Conservation (phyloP, 2,888 invertebrate genomes). For the Deroplatys truncata region DNA sequence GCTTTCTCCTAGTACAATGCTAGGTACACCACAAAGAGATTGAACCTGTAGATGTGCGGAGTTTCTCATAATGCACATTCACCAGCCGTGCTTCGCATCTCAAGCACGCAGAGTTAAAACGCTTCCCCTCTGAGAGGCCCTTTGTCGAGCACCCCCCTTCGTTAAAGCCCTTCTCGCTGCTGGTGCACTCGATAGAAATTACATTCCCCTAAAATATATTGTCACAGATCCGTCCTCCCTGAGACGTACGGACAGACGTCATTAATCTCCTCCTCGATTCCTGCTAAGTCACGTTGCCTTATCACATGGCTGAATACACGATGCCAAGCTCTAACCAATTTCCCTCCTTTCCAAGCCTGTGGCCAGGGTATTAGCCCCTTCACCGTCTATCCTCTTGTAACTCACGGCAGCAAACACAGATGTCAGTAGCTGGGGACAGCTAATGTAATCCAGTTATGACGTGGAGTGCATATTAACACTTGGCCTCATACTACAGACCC, state of each 20-base stretch:
- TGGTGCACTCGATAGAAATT: background rate
- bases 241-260: background rate
- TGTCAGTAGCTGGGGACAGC: background rate
- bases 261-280: too few species aligned
- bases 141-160: background rate
- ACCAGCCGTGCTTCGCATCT: background rate
- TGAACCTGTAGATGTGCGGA: background rate
- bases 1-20: too few species aligned
- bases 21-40: too few species aligned
- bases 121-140: background rate
- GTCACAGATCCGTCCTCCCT: background rate
- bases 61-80: background rate
- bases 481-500: too few species aligned
- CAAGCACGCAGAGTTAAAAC: background rate
- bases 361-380: background rate
- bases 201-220: background rate
- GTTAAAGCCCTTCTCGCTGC: background rate
- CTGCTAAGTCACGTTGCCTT: background rate
- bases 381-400: background rate
- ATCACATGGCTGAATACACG: background rate
- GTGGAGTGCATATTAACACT: conserved; percentile 18
- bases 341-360: too few species aligned
- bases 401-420: conserved; percentile 1
- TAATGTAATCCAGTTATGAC: conserved; percentile 21
- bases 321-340: too few species aligned